Percentiles rank a stretch among this genome's conserved stretches.
phyloP scores from a whole-genome alignment of 2,888 invertebrate genomes.

The Cyclophora albipunctata region DNA sequence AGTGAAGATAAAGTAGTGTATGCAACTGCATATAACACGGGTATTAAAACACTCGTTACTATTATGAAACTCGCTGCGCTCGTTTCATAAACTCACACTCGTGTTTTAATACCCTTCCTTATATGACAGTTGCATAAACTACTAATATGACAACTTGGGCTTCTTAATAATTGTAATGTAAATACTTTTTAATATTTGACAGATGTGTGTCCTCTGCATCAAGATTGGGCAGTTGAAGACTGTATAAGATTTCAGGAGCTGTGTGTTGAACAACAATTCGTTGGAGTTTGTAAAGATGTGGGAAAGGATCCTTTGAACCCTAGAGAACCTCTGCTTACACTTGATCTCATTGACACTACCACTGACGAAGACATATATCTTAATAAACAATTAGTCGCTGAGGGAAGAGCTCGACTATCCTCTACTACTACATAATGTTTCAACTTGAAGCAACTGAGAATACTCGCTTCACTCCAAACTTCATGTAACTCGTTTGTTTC shows the following conservation, averaged over 20 bases:
- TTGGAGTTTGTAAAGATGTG: conserved; percentile 79
- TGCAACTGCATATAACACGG: no score
- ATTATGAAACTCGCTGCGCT: no score
- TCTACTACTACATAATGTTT: conserved; percentile 21
- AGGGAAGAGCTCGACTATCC: conserved; percentile 73
- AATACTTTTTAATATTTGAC: conserved; percentile 4
- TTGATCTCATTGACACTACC: conserved; percentile 83
- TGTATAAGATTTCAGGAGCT: conserved; percentile 82
- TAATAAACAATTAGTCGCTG: conserved; percentile 77
- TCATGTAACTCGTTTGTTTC: no score
- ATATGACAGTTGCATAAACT: no score
- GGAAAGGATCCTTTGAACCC: conserved; percentile 77
- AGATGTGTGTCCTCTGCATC: conserved; percentile 73
- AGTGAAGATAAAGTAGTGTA: no score
- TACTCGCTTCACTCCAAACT: not conserved
- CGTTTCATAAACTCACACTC: no score
- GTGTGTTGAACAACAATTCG: conserved; percentile 81
- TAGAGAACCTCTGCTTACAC: conserved; percentile 76
- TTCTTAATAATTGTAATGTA: no score
- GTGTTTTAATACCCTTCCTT: no score
- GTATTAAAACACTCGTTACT: no score
- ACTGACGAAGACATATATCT: conserved; percentile 80
- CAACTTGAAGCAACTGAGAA: not conserved
- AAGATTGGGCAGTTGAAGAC: conserved; percentile 84
- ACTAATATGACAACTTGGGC: no score